These are phyloP conservation scores for Perognathus longimembris DNA, from an alignment of 2,113 vertebrate species.

Conservation along the genomic window DNA sequence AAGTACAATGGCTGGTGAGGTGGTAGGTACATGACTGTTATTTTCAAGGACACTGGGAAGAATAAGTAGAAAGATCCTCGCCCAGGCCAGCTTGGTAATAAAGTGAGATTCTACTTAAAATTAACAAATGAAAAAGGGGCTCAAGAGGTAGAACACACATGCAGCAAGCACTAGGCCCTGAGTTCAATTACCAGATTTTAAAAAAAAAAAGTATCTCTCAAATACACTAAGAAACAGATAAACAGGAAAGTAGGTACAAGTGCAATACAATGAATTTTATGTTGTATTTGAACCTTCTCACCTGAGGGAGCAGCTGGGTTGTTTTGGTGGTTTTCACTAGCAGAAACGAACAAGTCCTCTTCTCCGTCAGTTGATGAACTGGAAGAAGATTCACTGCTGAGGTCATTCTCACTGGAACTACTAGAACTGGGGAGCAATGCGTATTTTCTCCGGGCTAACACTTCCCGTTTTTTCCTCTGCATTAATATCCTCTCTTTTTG, in stretches of 20 bases:
- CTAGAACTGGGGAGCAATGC: constrained; percentile 96
- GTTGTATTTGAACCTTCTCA: constrained; percentile 79
- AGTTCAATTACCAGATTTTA: too few species aligned
- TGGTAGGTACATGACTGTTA: too few species aligned
- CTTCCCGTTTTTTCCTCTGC: constrained; percentile 97
- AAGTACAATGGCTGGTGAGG: too few species aligned
- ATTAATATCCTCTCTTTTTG: constrained; percentile 96
- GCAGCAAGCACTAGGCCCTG: too few species aligned
- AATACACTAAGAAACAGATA: not conserved
- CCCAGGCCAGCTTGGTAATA: too few species aligned
- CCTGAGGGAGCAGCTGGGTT: constrained; percentile 93
- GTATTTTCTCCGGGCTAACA: constrained; percentile 94
- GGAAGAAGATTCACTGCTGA: constrained; percentile 94
- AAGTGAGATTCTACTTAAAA: too few species aligned
- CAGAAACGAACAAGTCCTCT: constrained; percentile 95
- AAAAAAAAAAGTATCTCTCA: too few species aligned
- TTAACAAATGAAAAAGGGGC: too few species aligned
- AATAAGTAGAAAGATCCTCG: too few species aligned
- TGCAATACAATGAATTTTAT: not conserved
- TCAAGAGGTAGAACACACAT: too few species aligned
- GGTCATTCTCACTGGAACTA: constrained; percentile 96
- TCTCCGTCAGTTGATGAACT: constrained; percentile 96
- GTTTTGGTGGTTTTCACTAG: constrained; percentile 93
- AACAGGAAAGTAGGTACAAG: not conserved
- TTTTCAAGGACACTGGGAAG: too few species aligned